These are phyloP conservation scores for Gorilla gorilla DNA, from an alignment of 2,113 vertebrate species.

Conservation along the genomic window DNA sequence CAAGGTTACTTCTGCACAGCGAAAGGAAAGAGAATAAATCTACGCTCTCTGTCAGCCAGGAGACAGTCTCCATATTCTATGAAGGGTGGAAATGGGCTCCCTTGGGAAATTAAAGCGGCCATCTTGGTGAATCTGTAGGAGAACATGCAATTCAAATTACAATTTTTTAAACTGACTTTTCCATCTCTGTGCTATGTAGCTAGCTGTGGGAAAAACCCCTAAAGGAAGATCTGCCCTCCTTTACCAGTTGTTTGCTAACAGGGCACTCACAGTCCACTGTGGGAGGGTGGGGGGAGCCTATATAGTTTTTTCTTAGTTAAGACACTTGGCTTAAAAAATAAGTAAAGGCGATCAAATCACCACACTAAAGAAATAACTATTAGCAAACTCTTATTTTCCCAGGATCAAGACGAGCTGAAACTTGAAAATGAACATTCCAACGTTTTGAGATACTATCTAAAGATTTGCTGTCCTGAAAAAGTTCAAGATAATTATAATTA, in stretches of 20 bases:
- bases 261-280: background rate
- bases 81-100: constrained; percentile 1
- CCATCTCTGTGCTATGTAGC: background rate
- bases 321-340: background rate
- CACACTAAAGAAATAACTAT: background rate
- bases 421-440: constrained; percentile 40
- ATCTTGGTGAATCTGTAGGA: constrained; percentile 42
- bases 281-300: accelerated
- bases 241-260: background rate
- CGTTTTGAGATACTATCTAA: background rate
- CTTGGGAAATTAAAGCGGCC: constrained; percentile 70
- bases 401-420: constrained; percentile 19
- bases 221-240: background rate
- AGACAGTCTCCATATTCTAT: background rate
- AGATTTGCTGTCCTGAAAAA: background rate
- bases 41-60: background rate
- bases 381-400: constrained; percentile 41
- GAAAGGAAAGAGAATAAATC: constrained; percentile 28
- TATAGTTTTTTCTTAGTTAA: background rate
- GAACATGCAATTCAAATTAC: constrained; percentile 68
- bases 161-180: constrained; percentile 24
- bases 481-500: background rate
- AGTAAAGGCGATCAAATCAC: background rate
- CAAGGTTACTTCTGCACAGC: background rate
- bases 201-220: constrained; percentile 8